Conservation (phyloP, 1,140 invertebrate genomes). For the Saxidomus purpurata region DNA sequence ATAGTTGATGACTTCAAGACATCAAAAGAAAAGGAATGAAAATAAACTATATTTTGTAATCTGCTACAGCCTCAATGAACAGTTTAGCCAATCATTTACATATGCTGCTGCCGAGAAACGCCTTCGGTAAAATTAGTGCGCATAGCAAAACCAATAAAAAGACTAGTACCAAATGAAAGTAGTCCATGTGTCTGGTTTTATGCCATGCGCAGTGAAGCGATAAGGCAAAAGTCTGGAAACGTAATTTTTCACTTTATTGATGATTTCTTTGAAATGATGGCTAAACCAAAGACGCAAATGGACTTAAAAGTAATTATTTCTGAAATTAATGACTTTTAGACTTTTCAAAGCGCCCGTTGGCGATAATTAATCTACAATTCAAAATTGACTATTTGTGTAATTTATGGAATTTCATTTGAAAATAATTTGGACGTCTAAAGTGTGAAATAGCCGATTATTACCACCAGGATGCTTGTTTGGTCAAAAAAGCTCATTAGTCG, state of each 20-base stretch:
- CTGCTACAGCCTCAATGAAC: neutral
- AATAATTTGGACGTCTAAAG: neutral
- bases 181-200: conserved; percentile 41
- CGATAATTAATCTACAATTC: conserved; percentile 45
- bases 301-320: conserved; percentile 65
- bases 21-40: conserved; percentile 33
- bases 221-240: conserved; percentile 52
- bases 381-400: conserved; percentile 53
- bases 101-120: neutral
- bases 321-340: conserved; percentile 40
- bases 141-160: neutral
- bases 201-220: conserved; percentile 50
- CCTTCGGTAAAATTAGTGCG: neutral
- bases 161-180: conserved; percentile 30
- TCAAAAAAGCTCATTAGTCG: conserved; percentile 44
- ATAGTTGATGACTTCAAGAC: conserved; percentile 19
- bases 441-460: neutral
- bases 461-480: neutral
- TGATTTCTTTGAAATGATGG: conserved; percentile 54
- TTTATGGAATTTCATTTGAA: conserved; percentile 47
- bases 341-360: conserved; percentile 48
- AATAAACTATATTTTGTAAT: conserved; percentile 20
- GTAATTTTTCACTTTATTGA: conserved; percentile 64
- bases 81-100: neutral
- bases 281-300: conserved; percentile 39